phyloP scores from a whole-genome alignment of 2,797 vertebrate species.

The Rhabdomys pumilio region DNA sequence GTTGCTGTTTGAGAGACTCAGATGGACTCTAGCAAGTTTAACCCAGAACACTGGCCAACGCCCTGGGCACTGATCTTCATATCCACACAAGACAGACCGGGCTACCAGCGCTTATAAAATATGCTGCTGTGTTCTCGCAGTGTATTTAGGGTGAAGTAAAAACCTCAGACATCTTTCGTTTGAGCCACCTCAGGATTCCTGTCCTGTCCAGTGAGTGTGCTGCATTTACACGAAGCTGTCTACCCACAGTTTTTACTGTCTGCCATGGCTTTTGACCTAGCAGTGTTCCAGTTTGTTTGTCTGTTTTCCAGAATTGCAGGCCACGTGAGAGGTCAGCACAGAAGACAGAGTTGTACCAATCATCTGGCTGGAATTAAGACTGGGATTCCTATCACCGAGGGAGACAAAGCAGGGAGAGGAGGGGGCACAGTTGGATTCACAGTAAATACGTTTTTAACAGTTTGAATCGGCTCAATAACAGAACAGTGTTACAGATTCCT shows the following conservation, averaged over 20 bases:
- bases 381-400: neutral
- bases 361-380: constrained; percentile 10
- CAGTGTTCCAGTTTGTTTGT: constrained; percentile 21
- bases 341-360: neutral
- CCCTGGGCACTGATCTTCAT: neutral
- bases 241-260: neutral
- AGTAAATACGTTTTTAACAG: constrained; percentile 33
- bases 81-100: neutral
- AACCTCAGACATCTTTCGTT: constrained; percentile 28
- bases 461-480: neutral
- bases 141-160: neutral
- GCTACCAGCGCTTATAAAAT: no score
- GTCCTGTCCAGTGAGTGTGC: neutral
- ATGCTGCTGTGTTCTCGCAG: neutral
- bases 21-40: neutral
- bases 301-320: constrained; percentile 15
- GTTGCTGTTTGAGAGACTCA: neutral
- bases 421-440: neutral
- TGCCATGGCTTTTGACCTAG: constrained; percentile 4
- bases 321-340: neutral
- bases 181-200: neutral
- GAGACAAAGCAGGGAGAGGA: neutral
- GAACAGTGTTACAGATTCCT: neutral
- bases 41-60: neutral
- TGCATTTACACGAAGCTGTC: neutral